Evolutionary conservation across 2,113 vertebrate species (phyloP).

Genomic region (western clawed frog (Xenopus tropicalis)): UCB_Xtro_10.0 CM004451.2:50934501-50935000

Average conservation of each 20-base stretch:
- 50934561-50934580: slow-evolving; percentile 28
- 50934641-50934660: slow-evolving; percentile 14
- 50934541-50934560: slow-evolving; percentile 17
- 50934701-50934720: slow-evolving; percentile 17
- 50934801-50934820: slow-evolving; percentile 26
- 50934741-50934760: neutral
- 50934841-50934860: no score
- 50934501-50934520: slow-evolving; percentile 65
- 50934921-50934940: neutral
- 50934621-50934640: no score
- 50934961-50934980: neutral
- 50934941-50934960: neutral
- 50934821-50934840: neutral
- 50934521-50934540: slow-evolving; percentile 34
- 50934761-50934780: neutral
- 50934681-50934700: neutral
- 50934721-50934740: neutral
- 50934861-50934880: neutral
- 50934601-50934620: no score
- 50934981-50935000: no score
- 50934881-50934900: slow-evolving; percentile 11
- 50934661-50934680: neutral
- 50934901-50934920: neutral
- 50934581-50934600: slow-evolving; percentile 5
- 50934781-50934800: slow-evolving; percentile 2